Conservation (phyloP, 2,113 vertebrate genomes). For the Psammodynastes pulverulentus region DNA sequence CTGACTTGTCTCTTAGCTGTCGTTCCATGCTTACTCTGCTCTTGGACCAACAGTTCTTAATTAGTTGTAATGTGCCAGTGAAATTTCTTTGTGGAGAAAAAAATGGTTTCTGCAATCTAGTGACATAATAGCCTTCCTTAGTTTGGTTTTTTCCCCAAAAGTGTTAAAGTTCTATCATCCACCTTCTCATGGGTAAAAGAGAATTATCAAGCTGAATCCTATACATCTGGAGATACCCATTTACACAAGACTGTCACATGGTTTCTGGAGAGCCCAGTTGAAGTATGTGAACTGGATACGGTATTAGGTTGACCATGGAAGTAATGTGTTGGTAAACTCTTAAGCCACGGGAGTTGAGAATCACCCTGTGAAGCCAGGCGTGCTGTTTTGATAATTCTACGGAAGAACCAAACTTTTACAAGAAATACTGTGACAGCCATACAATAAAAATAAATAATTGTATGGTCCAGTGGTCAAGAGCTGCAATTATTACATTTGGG, state of each 20-base stretch:
- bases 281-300: not conserved
- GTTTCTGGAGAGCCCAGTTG: not conserved
- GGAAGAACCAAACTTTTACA: not conserved
- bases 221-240: not conserved
- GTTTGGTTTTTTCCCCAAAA: not conserved
- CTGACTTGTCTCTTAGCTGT: not conserved
- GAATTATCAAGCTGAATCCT: not conserved
- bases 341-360: not conserved
- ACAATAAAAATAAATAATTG: not conserved
- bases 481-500: not conserved
- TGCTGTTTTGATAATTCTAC: not conserved
- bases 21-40: not conserved
- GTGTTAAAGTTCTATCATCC: not conserved
- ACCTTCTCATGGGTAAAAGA: not conserved
- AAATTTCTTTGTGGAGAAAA: not conserved
- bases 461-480: not conserved
- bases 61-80: not conserved
- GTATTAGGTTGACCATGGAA: not conserved
- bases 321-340: not conserved
- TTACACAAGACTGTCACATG: not conserved
- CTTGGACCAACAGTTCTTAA: not conserved
- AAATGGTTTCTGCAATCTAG: too few species aligned
- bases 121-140: not conserved
- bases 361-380: not conserved
- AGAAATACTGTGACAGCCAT: not conserved